These are phyloP conservation scores for Cirrhinus molitorella DNA, from an alignment of 2,797 vertebrate species.

Conservation along the genomic window DNA sequence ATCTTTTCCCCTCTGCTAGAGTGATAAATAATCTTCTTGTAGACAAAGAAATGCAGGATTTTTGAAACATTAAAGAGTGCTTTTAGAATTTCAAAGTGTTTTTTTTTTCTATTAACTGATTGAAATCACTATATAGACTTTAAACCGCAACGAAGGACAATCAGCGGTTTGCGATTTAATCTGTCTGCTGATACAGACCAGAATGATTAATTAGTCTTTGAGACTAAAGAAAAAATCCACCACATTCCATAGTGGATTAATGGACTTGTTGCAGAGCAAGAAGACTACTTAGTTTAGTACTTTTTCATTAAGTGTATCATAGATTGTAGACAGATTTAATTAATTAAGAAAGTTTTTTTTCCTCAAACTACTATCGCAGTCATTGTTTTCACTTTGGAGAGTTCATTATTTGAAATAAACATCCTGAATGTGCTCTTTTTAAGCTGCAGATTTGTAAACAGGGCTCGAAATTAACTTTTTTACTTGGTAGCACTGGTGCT, in stretches of 20 bases:
- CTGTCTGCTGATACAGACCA: conserved; percentile 58
- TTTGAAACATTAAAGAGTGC: neutral
- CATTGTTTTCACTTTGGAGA: conserved; percentile 7
- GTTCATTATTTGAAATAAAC: neutral
- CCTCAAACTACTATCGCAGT: neutral
- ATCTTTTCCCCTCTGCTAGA: neutral
- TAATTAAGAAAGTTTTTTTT: neutral
- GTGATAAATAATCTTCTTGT: conserved; percentile 10
- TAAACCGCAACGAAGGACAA: conserved; percentile 38
- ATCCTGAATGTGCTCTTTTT: neutral
- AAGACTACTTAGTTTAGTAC: conserved; percentile 15
- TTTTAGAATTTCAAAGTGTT: conserved; percentile 10
- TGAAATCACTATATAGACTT: conserved; percentile 24
- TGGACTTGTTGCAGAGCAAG: conserved; percentile 57
- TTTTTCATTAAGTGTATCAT: conserved; percentile 11
- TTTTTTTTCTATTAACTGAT: conserved; percentile 18
- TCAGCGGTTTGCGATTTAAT: conserved; percentile 57
- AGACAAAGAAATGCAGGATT: neutral
- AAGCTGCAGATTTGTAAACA: neutral
- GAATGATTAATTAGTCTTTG: conserved; percentile 69
- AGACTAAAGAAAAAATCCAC: conserved; percentile 57
- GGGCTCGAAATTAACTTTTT: too few relatives aligned
- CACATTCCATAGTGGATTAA: conserved; percentile 59
- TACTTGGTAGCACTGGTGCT: too few relatives aligned
- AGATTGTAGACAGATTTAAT: conserved; percentile 24